Evolutionary conservation across 2,113 vertebrate species (phyloP).

Genomic region (Nesogale talazaci): DNA sequence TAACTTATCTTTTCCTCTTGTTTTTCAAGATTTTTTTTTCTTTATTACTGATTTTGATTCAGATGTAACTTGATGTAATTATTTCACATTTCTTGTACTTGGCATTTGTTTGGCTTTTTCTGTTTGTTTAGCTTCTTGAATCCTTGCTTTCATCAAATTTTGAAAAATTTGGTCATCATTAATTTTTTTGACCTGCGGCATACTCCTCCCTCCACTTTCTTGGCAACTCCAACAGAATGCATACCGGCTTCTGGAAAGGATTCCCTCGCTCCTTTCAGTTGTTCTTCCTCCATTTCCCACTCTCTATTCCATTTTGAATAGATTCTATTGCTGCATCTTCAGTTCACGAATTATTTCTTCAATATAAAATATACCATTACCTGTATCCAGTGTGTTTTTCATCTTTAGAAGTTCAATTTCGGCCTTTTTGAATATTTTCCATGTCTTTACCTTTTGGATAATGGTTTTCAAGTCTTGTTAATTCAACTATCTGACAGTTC

Average conservation of each 20-base stretch:
- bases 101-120: not conserved
- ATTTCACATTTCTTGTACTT: not conserved
- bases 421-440: not conserved
- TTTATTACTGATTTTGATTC: not conserved
- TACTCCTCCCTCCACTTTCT: not conserved
- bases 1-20: not conserved
- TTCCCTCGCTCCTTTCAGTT: not conserved
- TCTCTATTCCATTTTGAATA: not conserved
- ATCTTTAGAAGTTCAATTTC: not conserved
- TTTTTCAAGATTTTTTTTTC: not conserved
- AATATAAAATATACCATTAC: not conserved
- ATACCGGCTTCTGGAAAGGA: not conserved
- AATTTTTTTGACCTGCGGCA: not conserved
- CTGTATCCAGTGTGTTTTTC: not conserved
- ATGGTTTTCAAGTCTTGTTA: not conserved
- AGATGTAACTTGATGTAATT: not conserved
- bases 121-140: not conserved
- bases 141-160: not conserved
- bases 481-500: not conserved
- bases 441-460: not conserved
- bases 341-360: not conserved
- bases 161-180: not conserved
- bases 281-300: not conserved
- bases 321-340: not conserved
- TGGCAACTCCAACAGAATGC: not conserved